These are phyloP conservation scores for Hyalella azteca DNA, from an alignment of 2,888 invertebrate species.

Conservation along the genomic window DNA sequence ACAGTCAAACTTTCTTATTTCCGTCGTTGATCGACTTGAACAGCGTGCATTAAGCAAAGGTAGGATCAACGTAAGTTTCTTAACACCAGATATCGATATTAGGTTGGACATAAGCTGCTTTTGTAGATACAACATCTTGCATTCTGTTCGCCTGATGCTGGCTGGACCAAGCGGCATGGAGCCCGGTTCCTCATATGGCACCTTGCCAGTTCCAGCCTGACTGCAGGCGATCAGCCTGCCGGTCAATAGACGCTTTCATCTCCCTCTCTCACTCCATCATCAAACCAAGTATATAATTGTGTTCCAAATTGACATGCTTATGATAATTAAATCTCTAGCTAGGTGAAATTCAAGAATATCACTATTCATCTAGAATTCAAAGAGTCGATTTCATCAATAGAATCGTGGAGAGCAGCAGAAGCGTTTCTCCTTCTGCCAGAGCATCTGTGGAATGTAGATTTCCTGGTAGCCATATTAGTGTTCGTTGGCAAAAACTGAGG, in stretches of 20 bases:
- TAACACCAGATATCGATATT: too few relatives aligned
- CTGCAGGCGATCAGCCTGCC: background rate
- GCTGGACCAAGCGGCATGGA: background rate
- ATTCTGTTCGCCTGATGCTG: background rate
- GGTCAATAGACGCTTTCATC: conserved; percentile 4
- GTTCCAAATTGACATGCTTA: too few relatives aligned
- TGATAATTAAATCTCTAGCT: too few relatives aligned
- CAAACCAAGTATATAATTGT: too few relatives aligned
- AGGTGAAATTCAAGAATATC: too few relatives aligned
- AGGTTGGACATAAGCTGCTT: too few relatives aligned
- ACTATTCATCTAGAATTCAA: too few relatives aligned
- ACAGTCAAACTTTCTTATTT: too few relatives aligned
- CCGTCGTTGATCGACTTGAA: too few relatives aligned
- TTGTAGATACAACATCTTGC: too few relatives aligned
- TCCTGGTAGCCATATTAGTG: background rate
- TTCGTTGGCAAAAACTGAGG: background rate
- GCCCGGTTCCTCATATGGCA: background rate
- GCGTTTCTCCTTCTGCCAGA: background rate
- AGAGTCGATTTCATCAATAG: background rate
- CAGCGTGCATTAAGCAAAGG: too few relatives aligned
- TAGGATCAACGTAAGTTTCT: too few relatives aligned
- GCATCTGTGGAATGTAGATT: background rate
- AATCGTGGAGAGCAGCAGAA: background rate
- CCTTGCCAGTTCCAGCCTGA: background rate
- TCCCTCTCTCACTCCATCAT: background rate